These are phyloP conservation scores for human (Homo sapiens) DNA, from an alignment of 2,113 vertebrate genomes.

Conservation along the genomic window GRCh38 chr7:79199501-79200000, in stretches of 20 bases:
- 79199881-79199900: neutral
- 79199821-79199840: neutral
- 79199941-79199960: neutral
- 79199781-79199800: neutral
- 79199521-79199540: neutral
- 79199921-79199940: neutral
- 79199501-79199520: neutral
- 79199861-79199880: neutral
- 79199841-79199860: neutral
- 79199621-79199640: slow-evolving; percentile 33
- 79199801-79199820: neutral
- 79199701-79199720: neutral
- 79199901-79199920: neutral
- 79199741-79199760: neutral
- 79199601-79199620: neutral
- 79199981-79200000: neutral
- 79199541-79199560: neutral
- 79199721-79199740: neutral
- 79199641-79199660: slow-evolving; percentile 29
- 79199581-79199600: neutral
- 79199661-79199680: neutral
- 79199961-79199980: neutral
- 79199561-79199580: neutral
- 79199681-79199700: neutral
- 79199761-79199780: neutral